Evolutionary conservation across 2,797 vertebrate species (phyloP).

Genomic region (Poecile montanus): DNA sequence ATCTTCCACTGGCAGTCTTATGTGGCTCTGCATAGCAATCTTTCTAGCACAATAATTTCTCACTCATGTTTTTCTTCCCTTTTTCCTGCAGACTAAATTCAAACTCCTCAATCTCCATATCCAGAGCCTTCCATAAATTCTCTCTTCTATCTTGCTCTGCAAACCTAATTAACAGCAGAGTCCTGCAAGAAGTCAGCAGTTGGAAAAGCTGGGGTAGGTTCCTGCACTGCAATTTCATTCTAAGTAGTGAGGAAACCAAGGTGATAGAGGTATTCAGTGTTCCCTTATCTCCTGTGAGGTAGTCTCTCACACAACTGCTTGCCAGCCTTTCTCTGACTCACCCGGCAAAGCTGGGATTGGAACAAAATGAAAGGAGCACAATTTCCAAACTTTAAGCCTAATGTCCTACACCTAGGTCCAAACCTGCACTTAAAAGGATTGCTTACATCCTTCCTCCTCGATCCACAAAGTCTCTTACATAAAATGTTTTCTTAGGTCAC

Average conservation of each 20-base stretch:
- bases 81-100: not conserved
- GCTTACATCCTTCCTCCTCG: not conserved
- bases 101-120: not conserved
- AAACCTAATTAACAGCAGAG: not conserved
- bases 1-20: not conserved
- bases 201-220: not conserved
- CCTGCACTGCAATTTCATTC: not conserved
- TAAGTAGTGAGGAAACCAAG: not conserved
- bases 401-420: not conserved
- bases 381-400: not conserved
- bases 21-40: not conserved
- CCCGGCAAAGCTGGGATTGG: not conserved
- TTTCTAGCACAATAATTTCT: not conserved
- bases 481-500: constrained; percentile 30
- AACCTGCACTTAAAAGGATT: not conserved
- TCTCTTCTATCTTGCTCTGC: not conserved
- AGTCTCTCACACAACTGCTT: not conserved
- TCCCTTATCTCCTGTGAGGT: constrained; percentile 10
- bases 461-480: not conserved
- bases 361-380: not conserved
- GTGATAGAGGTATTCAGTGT: not conserved
- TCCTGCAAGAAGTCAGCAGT: not conserved
- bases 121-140: not conserved
- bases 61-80: not conserved
- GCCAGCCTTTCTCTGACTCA: constrained; percentile 7